phyloP scores from a whole-genome alignment of 2,113 vertebrate species.

The Notarius lentiginosus region DNA sequence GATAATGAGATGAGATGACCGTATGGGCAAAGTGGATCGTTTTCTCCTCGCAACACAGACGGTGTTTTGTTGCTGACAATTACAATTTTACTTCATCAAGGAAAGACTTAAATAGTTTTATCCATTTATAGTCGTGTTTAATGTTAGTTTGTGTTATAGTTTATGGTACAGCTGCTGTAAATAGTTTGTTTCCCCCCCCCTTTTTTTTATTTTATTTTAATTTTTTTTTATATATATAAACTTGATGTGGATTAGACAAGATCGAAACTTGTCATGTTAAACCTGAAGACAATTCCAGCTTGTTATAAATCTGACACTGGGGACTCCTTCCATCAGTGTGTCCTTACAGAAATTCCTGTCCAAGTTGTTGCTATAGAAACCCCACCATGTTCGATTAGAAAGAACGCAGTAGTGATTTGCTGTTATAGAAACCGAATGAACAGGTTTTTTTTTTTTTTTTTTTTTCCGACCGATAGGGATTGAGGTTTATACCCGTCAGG shows the following conservation, averaged over 20 bases:
- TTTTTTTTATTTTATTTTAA: no score
- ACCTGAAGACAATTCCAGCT: background rate
- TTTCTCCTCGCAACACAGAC: background rate
- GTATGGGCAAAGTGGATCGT: background rate
- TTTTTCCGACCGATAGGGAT: no score
- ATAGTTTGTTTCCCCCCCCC: no score
- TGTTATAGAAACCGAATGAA: background rate
- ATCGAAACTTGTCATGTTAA: background rate
- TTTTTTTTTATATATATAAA: no score
- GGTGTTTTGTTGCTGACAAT: background rate
- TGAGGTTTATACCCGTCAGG: background rate
- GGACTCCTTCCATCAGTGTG: background rate
- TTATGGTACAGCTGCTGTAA: no score
- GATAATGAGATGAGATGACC: no score
- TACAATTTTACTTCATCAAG: background rate
- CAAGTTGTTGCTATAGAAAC: background rate
- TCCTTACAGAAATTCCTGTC: background rate
- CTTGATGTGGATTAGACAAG: no score
- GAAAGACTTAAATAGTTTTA: background rate
- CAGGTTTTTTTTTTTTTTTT: no score
- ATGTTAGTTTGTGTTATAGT: no score
- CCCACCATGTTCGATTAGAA: background rate
- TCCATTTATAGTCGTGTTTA: background rate
- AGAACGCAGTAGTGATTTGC: no score
- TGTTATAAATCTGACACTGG: background rate